phyloP scores from a whole-genome alignment of 2,113 vertebrate species.

The Benthochromis sp. region DNA sequence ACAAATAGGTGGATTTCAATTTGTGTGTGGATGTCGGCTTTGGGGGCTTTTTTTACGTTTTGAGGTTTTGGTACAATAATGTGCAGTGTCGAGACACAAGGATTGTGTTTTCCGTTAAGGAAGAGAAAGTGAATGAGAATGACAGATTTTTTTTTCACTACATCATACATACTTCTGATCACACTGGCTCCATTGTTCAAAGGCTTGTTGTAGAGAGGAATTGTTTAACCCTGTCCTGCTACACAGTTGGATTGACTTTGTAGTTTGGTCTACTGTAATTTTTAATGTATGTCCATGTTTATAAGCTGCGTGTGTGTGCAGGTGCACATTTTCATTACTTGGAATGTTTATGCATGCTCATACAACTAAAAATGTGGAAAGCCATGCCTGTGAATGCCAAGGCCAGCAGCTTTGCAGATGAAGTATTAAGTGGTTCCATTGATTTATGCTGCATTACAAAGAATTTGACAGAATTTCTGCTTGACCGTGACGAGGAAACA shows the following conservation, averaged over 20 bases:
- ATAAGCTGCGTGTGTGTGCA: background rate
- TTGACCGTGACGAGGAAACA: slow-evolving; percentile 6
- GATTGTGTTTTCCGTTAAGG: background rate
- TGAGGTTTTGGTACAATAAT: background rate
- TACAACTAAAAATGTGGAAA: slow-evolving; percentile 32
- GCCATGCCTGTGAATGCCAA: background rate
- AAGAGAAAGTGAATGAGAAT: background rate
- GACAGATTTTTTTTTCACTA: background rate
- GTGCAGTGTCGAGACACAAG: background rate
- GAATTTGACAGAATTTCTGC: slow-evolving; percentile 26
- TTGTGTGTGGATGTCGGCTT: background rate
- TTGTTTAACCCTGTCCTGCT: slow-evolving; percentile 10
- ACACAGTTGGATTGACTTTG: background rate
- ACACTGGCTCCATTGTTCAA: slow-evolving; percentile 43
- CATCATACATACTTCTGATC: slow-evolving; percentile 5
- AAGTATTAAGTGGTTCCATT: slow-evolving; percentile 35
- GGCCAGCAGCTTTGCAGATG: slow-evolving; percentile 8
- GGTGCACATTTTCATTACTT: slow-evolving; percentile 40
- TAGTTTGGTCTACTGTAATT: background rate
- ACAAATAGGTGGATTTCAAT: background rate
- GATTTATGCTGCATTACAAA: slow-evolving; percentile 38
- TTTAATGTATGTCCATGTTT: background rate
- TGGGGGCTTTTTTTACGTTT: background rate
- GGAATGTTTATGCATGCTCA: slow-evolving; percentile 46
- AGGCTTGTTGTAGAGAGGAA: background rate